Conservation (phyloP, 2,797 vertebrate genomes). For the Mionectes olivaceus region DNA sequence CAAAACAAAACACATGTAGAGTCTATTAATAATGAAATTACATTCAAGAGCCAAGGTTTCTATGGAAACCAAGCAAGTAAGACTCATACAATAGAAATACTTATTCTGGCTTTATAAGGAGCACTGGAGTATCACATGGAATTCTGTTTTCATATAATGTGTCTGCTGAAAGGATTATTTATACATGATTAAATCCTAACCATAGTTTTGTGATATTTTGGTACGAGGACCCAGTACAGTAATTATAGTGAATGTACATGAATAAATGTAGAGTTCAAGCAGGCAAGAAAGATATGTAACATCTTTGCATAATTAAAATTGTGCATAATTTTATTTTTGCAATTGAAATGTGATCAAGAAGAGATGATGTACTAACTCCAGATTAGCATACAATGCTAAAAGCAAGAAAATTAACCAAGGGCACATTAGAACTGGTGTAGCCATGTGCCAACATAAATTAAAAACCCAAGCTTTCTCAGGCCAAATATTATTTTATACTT, state of each 20-base stretch:
- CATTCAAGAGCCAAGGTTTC: conserved; percentile 53
- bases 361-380: background rate
- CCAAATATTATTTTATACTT: background rate
- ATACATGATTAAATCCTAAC: conserved; percentile 53
- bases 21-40: conserved; percentile 59
- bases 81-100: conserved; percentile 11
- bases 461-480: background rate
- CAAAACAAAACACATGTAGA: conserved; percentile 34
- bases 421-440: background rate
- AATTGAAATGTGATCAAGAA: conserved; percentile 10
- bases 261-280: background rate
- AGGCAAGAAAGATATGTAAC: background rate
- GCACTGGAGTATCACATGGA: conserved; percentile 45
- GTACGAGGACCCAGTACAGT: background rate
- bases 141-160: conserved; percentile 59
- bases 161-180: conserved; percentile 60
- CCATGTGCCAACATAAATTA: background rate
- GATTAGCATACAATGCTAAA: background rate
- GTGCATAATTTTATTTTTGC: background rate
- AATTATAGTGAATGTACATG: conserved; percentile 16
- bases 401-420: background rate
- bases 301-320: background rate
- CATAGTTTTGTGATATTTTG: conserved; percentile 37
- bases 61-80: conserved; percentile 60
- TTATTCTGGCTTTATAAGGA: conserved; percentile 37